Percentiles rank a stretch among this genome's conserved stretches.
phyloP scores from a whole-genome alignment of 2,797 vertebrate species.

The Tenualosa ilisha region DNA sequence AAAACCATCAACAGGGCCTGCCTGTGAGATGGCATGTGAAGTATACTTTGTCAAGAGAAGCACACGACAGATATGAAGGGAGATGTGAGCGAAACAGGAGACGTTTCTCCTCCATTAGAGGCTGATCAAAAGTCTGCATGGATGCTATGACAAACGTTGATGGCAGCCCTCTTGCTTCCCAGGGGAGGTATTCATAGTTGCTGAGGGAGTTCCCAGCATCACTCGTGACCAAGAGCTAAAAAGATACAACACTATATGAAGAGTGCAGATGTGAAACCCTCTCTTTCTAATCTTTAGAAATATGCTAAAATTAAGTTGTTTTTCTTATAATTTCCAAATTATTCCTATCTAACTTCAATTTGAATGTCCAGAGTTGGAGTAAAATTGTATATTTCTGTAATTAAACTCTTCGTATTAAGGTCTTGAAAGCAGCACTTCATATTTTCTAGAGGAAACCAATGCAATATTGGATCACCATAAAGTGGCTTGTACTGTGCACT shows the following conservation, averaged over 20 bases:
- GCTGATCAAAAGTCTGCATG: conserved; percentile 9
- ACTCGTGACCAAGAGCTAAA: not conserved
- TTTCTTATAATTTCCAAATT: no score
- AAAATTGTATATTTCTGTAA: no score
- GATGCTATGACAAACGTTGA: not conserved
- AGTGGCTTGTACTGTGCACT: not conserved
- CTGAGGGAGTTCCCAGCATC: not conserved
- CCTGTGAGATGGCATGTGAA: conserved; percentile 6
- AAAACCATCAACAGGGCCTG: conserved; percentile 38
- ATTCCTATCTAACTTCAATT: no score
- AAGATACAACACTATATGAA: not conserved
- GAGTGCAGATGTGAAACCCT: no score
- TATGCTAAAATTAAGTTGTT: no score
- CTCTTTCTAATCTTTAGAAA: no score
- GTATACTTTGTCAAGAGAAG: not conserved
- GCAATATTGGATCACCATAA: not conserved
- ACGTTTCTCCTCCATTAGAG: not conserved
- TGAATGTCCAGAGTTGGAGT: no score
- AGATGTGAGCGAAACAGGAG: not conserved
- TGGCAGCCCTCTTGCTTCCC: not conserved
- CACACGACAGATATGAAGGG: conserved; percentile 14
- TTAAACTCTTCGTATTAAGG: not conserved
- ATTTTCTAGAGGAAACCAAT: not conserved
- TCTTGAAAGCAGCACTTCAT: not conserved
- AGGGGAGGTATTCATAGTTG: not conserved